Evolutionary conservation across 2,113 vertebrate species (phyloP).

Genomic region (Trichomycterus rosablanca): DNA sequence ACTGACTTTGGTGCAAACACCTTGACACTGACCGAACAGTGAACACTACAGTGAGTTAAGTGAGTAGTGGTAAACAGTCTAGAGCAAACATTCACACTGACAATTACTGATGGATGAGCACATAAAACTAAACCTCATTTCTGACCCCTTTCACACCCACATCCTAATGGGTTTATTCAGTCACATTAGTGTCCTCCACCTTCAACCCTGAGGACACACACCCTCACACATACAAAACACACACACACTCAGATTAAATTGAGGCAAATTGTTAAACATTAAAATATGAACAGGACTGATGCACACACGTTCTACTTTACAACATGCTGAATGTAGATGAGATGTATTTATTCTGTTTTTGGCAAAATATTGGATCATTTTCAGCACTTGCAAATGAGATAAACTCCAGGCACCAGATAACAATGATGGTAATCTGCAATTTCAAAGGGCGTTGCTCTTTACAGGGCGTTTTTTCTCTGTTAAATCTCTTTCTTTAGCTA

Average conservation of each 20-base stretch:
- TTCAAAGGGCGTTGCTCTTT: slow-evolving; percentile 48
- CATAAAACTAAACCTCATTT: slow-evolving; percentile 20
- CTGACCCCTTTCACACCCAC: slow-evolving; percentile 11
- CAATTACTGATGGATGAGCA: slow-evolving; percentile 57
- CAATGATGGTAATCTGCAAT: slow-evolving; percentile 35
- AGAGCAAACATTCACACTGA: slow-evolving; percentile 48
- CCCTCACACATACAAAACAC: slow-evolving; percentile 4
- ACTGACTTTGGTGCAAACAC: no score
- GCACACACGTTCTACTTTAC: no score
- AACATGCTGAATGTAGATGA: no score
- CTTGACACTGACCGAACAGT: not conserved
- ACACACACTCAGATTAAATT: slow-evolving; percentile 8
- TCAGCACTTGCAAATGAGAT: not conserved
- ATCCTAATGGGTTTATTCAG: slow-evolving; percentile 25
- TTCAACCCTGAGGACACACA: slow-evolving; percentile 17
- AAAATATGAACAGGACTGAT: no score
- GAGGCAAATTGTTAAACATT: no score
- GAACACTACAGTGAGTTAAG: no score
- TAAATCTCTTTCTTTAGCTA: slow-evolving; percentile 48
- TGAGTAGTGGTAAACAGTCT: no score
- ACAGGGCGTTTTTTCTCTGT: slow-evolving; percentile 50
- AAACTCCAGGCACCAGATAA: slow-evolving; percentile 28
- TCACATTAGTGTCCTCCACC: slow-evolving; percentile 19
- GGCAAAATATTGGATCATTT: no score
- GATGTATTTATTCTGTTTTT: no score